Evolutionary conservation across 2,888 invertebrate genomes (phyloP).

Genomic region (Blera fallax): DNA sequence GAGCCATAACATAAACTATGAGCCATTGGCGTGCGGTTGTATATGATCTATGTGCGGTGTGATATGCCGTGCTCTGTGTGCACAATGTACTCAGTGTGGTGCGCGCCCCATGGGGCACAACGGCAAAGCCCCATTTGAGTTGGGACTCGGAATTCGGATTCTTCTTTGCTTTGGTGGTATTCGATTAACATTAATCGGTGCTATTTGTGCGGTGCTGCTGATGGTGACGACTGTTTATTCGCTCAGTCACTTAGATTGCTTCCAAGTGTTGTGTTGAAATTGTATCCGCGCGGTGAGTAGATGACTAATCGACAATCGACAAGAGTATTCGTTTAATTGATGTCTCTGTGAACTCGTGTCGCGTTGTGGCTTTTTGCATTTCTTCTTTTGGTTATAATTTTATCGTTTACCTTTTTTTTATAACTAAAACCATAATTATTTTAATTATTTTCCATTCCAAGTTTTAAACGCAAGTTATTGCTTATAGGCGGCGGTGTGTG

Average conservation of each 20-base stretch:
- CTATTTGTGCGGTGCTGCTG: conserved; percentile 34
- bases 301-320: conserved; percentile 62
- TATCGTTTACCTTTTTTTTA: neutral
- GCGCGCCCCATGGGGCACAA: conserved; percentile 35
- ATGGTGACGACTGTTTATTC: conserved; percentile 58
- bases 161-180: conserved; percentile 44
- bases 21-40: conserved; percentile 40
- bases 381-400: conserved; percentile 30
- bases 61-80: conserved; percentile 15
- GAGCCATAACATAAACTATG: conserved; percentile 21
- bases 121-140: conserved; percentile 22
- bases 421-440: conserved; percentile 23
- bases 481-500: neutral
- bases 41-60: conserved; percentile 38
- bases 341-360: conserved; percentile 51
- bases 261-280: conserved; percentile 67
- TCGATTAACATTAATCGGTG: conserved; percentile 29
- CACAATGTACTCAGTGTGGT: conserved; percentile 4
- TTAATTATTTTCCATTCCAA: conserved; percentile 48
- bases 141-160: conserved; percentile 47
- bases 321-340: conserved; percentile 22
- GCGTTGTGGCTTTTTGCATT: conserved; percentile 53
- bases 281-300: conserved; percentile 44
- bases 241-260: conserved; percentile 67
- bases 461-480: conserved; percentile 2